Conservation (phyloP, 2,888 invertebrate genomes). For the Cheiracanthium punctorium region DNA sequence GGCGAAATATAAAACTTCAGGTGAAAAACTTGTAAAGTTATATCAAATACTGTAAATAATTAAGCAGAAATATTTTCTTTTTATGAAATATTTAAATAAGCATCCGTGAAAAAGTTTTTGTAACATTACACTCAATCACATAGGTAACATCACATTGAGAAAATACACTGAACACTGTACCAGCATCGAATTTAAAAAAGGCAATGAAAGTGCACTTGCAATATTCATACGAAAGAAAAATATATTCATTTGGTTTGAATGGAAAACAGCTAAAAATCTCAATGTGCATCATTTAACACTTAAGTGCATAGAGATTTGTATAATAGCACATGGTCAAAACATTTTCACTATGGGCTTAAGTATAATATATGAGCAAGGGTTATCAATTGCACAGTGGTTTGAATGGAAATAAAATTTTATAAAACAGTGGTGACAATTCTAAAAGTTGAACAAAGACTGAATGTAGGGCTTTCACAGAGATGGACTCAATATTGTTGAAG, state of each 20-base stretch:
- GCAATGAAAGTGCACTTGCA: constrained; percentile 14
- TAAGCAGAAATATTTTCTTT: background rate
- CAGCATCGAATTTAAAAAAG: background rate
- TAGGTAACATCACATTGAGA: background rate
- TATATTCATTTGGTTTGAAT: background rate
- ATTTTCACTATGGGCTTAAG: background rate
- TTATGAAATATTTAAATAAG: background rate
- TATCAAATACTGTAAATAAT: background rate
- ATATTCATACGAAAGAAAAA: background rate
- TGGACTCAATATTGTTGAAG: too few species aligned
- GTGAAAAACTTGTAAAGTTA: background rate
- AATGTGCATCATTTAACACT: constrained; percentile 1
- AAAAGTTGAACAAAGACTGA: too few species aligned
- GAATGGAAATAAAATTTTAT: too few species aligned
- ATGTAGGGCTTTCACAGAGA: too few species aligned
- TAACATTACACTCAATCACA: background rate
- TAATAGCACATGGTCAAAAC: too few species aligned
- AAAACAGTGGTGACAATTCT: too few species aligned
- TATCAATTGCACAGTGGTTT: background rate
- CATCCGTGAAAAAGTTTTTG: background rate
- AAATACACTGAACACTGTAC: background rate
- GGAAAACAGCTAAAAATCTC: background rate
- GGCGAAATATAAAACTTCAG: background rate
- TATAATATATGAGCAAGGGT: constrained; percentile 7
- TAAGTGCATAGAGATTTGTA: background rate